Conservation (phyloP, 2,797 vertebrate genomes). For the Sebastes variabilis region DNA sequence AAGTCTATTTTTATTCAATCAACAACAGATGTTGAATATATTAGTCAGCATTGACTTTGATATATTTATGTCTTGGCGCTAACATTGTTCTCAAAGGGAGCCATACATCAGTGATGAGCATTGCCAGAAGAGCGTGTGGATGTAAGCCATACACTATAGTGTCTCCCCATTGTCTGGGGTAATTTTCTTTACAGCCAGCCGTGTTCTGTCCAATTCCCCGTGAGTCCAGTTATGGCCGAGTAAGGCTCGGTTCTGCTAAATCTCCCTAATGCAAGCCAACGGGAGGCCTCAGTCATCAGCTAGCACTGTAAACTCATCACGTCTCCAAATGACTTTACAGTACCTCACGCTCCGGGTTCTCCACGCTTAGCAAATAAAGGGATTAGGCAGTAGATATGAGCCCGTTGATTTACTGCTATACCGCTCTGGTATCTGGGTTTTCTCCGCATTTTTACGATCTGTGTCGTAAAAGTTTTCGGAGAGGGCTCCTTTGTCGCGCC, state of each 20-base stretch:
- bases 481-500: constrained; percentile 29
- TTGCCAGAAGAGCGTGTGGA: constrained; percentile 29
- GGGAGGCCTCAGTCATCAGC: constrained; percentile 37
- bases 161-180: constrained; percentile 31
- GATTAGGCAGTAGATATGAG: constrained; percentile 20
- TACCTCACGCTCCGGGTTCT: neutral
- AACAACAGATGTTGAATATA: constrained; percentile 43
- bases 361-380: constrained; percentile 9
- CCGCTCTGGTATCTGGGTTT: constrained; percentile 29
- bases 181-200: constrained; percentile 30
- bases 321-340: constrained; percentile 43
- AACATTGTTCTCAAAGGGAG: constrained; percentile 11
- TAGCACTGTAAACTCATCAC: constrained; percentile 62
- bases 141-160: neutral
- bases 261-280: constrained; percentile 11
- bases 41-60: constrained; percentile 26
- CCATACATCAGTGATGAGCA: constrained; percentile 24
- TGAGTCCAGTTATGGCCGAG: constrained; percentile 23
- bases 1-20: constrained; percentile 36
- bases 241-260: constrained; percentile 34
- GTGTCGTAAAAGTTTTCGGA: constrained; percentile 57
- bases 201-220: constrained; percentile 20
- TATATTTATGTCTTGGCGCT: constrained; percentile 25
- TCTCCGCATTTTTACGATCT: constrained; percentile 45
- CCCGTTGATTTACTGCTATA: constrained; percentile 36